Evolutionary conservation across 2,888 invertebrate species (phyloP), one percentile per base, ranked within the genome.

Genomic region (Hypena proboscidalis): DNA sequence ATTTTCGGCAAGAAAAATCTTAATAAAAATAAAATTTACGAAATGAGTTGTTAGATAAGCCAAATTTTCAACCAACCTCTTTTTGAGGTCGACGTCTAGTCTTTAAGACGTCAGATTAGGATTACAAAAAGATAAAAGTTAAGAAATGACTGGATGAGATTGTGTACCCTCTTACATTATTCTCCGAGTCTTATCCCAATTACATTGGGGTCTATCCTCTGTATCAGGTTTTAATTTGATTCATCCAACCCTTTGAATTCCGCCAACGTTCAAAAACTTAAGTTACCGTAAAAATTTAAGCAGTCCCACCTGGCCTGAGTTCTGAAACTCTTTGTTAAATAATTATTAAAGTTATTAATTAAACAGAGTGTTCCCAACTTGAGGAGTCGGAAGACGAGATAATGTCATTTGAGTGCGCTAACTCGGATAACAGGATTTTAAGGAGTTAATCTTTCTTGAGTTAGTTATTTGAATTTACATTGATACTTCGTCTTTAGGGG

Each of bases 301-400:
- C 29, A 19, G 23, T 9, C 20, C 27, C 51, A 63, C 44, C 59
- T 54, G 50, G 36, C 26, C 31, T 23, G 13, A 29, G 40, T 44
- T 51, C 43, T 27, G 34, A 31, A 48, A 48, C 23, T 34, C 37
- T 45, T 37, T 38, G 57, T 53, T 37, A 27, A 42, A 43, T 44
- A 50, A 45, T 50, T 50, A 64, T 48, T 46, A 34, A 46, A 49
- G 37, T 43, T 41, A 48, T 58, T 45, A 56, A 48, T 58, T 45
- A 56, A 47, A 33, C 23, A 37, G 22, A 43, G 34, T 47, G 30
- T 39, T 40, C 40, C 35, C 21, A 20, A 52, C 44, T 52, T 46
- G 2, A 31, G 11, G 29, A 43, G 32, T 49, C 43, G 19, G 11
- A 14, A 41, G 31, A 53, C 39, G 37, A 37, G 40, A 34, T 49